These are phyloP conservation scores for Montifringilla adamsi DNA, from an alignment of 2,113 vertebrate genomes.

Conservation along the genomic window DNA sequence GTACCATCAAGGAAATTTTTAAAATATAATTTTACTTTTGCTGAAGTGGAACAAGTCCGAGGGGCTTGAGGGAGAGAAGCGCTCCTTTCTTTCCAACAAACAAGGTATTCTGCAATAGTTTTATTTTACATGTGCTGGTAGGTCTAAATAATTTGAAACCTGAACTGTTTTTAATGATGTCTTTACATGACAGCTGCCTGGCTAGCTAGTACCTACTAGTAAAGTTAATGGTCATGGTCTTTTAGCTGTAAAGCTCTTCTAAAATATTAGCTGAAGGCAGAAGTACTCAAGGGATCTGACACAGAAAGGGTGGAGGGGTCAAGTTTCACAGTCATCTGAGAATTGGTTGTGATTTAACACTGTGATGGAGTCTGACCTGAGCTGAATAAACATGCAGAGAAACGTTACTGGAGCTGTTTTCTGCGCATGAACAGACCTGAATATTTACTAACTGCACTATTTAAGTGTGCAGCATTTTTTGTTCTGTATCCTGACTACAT, in stretches of 20 bases:
- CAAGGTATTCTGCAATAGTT: not conserved
- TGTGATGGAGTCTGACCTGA: not conserved
- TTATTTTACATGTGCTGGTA: not conserved
- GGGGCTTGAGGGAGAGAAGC: fast-evolving
- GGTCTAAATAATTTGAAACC: not conserved
- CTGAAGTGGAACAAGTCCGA: not conserved
- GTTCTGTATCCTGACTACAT: not conserved
- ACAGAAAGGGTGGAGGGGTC: not conserved
- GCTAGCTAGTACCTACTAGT: not conserved
- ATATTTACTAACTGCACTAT: not conserved
- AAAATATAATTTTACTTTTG: not conserved
- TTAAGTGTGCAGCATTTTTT: not conserved
- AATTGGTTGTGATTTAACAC: not conserved
- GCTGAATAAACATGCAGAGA: not conserved
- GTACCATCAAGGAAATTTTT: not conserved
- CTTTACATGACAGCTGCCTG: not conserved
- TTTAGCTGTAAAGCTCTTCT: not conserved
- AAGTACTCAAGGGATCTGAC: not conserved
- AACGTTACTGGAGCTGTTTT: not conserved
- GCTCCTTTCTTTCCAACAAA: not conserved
- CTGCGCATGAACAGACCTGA: not conserved
- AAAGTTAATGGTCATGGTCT: not conserved
- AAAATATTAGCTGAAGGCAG: not conserved
- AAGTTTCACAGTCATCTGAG: not conserved
- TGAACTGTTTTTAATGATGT: not conserved